Base-by-base conservation (phyloP, 2,113 vertebrate genomes). In the Siphamia tubifer region DNA sequence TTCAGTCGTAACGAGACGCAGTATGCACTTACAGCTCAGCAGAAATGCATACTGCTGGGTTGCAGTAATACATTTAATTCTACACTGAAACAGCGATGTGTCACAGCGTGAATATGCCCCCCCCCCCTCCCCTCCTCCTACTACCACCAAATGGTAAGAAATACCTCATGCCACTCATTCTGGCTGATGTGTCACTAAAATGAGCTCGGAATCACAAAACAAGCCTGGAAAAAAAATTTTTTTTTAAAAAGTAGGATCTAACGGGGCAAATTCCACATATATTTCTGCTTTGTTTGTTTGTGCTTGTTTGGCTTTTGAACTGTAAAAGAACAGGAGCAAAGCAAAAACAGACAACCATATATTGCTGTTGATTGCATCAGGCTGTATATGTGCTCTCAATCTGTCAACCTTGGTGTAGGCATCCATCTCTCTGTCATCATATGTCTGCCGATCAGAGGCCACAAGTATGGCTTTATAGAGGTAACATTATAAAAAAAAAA, bases 361-460 rank as follows among this genome's bases (percentile, higher is more conserved):
- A 51, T 85, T 87, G 44, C 80, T 47, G 72, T 81, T 89, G 64
- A 85, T 89, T 89, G 74, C 88, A 74, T 90, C 79, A 88, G 20
- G 32, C 47, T 53, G 54, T 48, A 62, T 68, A 44, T 81, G 77
- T 68, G 77, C 61, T 87, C 81, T 82, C 63, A 84, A 88, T 84
- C 83, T 89, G 87, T 86, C 87, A 83, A 20, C 42, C 52, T 78
- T 44, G 56, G 39, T 60, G 65, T 39, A 51, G 24, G 71, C 81
- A 67, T 73, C 48, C 54, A 70, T 83, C 73, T 42, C 66, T 78
- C 64, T 81, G 30, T 65, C 51, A 48, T 77, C 32, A 21, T 64
- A 42, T 35, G 43, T 32, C 63, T 71, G 56, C 60, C 23, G 31
- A 71, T 56, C n/a, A 30, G 52, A 68, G 54, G 19, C 49, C 38